These are phyloP conservation scores for Cololabis saira DNA, from an alignment of 2,113 vertebrate species.

Conservation along the genomic window DNA sequence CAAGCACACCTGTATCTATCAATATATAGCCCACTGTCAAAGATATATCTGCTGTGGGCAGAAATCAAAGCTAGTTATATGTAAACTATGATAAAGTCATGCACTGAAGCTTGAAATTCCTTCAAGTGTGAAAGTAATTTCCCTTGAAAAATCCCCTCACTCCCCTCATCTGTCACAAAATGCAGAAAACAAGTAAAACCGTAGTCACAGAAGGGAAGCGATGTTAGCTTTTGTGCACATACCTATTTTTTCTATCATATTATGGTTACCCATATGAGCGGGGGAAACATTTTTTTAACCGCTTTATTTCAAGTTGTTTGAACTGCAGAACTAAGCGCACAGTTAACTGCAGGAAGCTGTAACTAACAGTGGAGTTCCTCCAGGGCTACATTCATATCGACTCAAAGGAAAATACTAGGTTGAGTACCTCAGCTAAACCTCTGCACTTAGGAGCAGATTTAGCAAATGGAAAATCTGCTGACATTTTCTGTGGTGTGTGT, in stretches of 20 bases:
- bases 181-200: constrained; percentile 38
- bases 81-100: constrained; percentile 58
- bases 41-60: constrained; percentile 55
- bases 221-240: constrained; percentile 11
- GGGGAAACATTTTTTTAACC: constrained; percentile 29
- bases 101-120: constrained; percentile 58
- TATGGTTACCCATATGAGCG: constrained; percentile 11
- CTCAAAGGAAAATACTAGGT: constrained; percentile 57
- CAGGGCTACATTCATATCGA: constrained; percentile 43
- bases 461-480: constrained; percentile 72
- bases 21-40: constrained; percentile 32
- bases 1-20: constrained; percentile 38
- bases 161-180: constrained; percentile 39
- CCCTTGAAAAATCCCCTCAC: constrained; percentile 54
- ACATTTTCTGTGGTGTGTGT: constrained; percentile 62
- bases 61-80: constrained; percentile 51
- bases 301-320: constrained; percentile 44
- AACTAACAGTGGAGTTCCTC: constrained; percentile 45
- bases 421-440: constrained; percentile 70
- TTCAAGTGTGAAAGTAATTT: constrained; percentile 67
- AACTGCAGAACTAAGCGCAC: constrained; percentile 38
- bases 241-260: constrained; percentile 14
- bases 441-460: constrained; percentile 65
- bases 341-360: constrained; percentile 50
- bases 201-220: constrained; percentile 16